A percentile compares a stretch with the other conserved stretches of the same genome.
These are phyloP conservation scores for Sardina pilchardus DNA, from an alignment of 2,113 vertebrate species.

Conservation along the genomic window DNA sequence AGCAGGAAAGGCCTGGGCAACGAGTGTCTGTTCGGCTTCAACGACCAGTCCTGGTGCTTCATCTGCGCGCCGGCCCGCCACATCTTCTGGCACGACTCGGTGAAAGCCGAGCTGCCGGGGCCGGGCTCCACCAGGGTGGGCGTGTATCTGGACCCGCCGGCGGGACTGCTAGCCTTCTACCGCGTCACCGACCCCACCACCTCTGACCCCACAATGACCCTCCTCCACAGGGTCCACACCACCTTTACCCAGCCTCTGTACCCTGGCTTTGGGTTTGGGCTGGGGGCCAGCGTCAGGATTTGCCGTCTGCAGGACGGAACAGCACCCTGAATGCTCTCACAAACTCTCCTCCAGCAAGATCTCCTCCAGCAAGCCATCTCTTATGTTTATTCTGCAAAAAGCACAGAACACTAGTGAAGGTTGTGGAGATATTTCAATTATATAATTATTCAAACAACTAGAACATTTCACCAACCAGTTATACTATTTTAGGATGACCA, in stretches of 20 bases:
- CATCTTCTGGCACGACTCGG: conserved; percentile 29
- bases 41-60: conserved; percentile 31
- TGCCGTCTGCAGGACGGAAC: not conserved
- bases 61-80: not conserved
- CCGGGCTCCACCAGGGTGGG: not conserved
- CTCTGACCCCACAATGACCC: conserved; percentile 14
- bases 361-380: not conserved
- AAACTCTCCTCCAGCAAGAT: not conserved
- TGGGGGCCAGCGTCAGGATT: not conserved
- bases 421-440: not conserved
- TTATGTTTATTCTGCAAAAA: conserved; percentile 3
- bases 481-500: not conserved
- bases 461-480: not conserved
- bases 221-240: conserved; percentile 20
- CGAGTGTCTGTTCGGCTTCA: conserved; percentile 31
- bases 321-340: not conserved
- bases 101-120: not conserved
- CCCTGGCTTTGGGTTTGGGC: conserved; percentile 26
- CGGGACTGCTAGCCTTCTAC: conserved; percentile 31
- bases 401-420: not conserved
- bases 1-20: conserved; percentile 4
- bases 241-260: conserved; percentile 30
- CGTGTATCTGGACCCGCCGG: conserved; percentile 24
- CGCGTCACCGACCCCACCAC: conserved; percentile 2
- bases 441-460: not conserved